Evolutionary conservation across 2,888 invertebrate genomes (phyloP), one percentile per base, ranked within the genome.

Genomic region (Rugalucina vietnamica): DNA sequence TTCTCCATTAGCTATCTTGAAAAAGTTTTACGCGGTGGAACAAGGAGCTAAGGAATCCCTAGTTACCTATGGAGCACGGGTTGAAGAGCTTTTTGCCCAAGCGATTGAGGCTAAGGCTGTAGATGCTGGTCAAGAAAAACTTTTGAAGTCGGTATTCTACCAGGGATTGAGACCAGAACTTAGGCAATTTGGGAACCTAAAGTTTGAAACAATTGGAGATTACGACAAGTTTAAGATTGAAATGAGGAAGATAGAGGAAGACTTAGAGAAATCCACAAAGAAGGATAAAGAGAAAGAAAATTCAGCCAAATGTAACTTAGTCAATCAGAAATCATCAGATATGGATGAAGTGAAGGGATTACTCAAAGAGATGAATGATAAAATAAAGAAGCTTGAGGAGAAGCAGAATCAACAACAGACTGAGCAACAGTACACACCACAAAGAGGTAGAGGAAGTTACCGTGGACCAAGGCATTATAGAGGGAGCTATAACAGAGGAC

Each of bases 11-110:
- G 37, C 36, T 1, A 36, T 72, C 1, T 10, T 79, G 37, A 79
- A 57, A 24, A 79, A 72, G n/a, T 72, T 79, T 32, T 74, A 79
- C n/a, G 24, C 49, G 3, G 73, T 37, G 21, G 10, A n/a, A 4
- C 79, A 73, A 27, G 29, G 18, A 34, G 32, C 73, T 2, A n/a
- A 37, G n/a, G 49, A 79, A 34, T 36, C 79, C 12, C 37, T 79
- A 0, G 18, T 12, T 1, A 50, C 1, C 4, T 79, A 34, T 79
- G 57, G 72, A 10, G 8, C 69, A n/a, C 2, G 49, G 1, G 18
- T 70, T 34, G 74, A 79, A 49, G 74, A 69, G 1, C 18, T 79
- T 1, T 72, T 72, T 57, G 72, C 27, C 1, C 34, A 72, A 39
- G 71, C 71, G n/a, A n/a, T n/a, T n/a, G n/a, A n/a, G n/a, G n/a